Evolutionary conservation across 2,888 invertebrate species (phyloP), one percentile per base, ranked within the genome.

Genomic region (Eupeodes latifasciatus): DNA sequence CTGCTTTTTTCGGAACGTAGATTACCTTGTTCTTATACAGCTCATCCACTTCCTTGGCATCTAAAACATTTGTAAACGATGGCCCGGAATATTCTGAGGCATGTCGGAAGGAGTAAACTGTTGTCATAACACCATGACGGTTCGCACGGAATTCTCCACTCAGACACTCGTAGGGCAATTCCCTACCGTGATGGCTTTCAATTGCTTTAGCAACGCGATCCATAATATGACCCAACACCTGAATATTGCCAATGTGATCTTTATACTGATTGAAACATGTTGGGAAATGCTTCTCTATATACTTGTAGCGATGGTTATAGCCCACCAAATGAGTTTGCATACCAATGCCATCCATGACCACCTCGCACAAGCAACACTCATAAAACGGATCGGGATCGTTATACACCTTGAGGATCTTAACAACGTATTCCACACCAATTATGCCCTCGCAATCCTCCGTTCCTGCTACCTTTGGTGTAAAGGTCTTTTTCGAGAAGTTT

Each of bases 251-350:
- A 83, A 94, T 93, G 78, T 95, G 95, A 90, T 95, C 94, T 90
- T 95, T 95, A 92, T 95, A 96, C 85, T 96, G 96, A 9, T 94
- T 93, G 90, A 95, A 94, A 66, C 95, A 96, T 10, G 95, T 95
- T 5, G 95, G 93, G 89, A 94, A 94, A 90, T 94, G 94, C 78
- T 93, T 95, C 90, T 96, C 96, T 79, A 97, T 94, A 92, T 96
- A 97, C 91, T 96, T 95, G 90, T 95, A 94, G 12, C 96, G 95
- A 92, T 97, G 97, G 93, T 96, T 96, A 92, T 96, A 96, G 92
- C 96, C 96, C 55, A 96, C 95, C 90, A 97, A 94, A 93, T 97
- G 97, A 89, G 96, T 96, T 93, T 97, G 94, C 92, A 97, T 97
- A 85, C 96, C 96, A 72, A 96, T 94, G 66, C 96, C 96, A 92